Percentiles rank a stretch among this genome's conserved stretches.
Conservation (phyloP, 2,113 vertebrate genomes). For the Scophthalmus maximus region DNA sequence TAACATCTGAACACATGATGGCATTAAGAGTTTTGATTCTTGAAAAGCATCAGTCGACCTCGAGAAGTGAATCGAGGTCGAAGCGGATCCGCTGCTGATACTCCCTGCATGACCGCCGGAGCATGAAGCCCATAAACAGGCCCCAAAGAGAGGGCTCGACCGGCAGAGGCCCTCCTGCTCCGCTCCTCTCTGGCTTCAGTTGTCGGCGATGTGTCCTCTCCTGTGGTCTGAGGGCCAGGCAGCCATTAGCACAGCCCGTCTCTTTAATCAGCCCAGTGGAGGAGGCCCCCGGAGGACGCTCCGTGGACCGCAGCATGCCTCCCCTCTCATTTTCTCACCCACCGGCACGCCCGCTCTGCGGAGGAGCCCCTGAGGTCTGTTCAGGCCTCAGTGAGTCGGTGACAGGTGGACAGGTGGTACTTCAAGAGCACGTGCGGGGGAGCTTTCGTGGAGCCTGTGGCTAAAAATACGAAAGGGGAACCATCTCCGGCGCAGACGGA, state of each 20-base stretch:
- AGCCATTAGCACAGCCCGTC: conserved; percentile 70
- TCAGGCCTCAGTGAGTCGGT: conserved; percentile 39
- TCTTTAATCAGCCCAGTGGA: conserved; percentile 82
- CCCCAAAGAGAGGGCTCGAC: conserved; percentile 16
- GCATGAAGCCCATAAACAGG: not conserved
- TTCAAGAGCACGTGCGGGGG: not conserved
- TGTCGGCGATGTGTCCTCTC: conserved; percentile 71
- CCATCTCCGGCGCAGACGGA: not conserved
- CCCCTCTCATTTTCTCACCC: conserved; percentile 82
- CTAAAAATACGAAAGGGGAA: conserved; percentile 26
- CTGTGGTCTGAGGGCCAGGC: conserved; percentile 67
- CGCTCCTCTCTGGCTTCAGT: conserved; percentile 33
- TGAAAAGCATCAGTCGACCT: too few species aligned
- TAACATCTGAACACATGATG: not conserved
- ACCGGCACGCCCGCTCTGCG: conserved; percentile 63
- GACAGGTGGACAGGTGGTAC: conserved; percentile 72
- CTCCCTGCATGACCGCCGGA: not conserved
- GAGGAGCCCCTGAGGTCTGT: conserved; percentile 52
- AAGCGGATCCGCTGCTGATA: not conserved
- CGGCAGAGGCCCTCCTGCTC: too few species aligned
- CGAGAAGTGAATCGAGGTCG: not conserved
- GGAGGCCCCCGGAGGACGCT: conserved; percentile 66
- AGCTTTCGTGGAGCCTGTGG: not conserved
- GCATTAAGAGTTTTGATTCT: not conserved
- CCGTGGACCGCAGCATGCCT: conserved; percentile 65